These are phyloP conservation scores for Mercenaria mercenaria DNA, from an alignment of 1,140 invertebrate genomes.

Conservation along the genomic window DNA sequence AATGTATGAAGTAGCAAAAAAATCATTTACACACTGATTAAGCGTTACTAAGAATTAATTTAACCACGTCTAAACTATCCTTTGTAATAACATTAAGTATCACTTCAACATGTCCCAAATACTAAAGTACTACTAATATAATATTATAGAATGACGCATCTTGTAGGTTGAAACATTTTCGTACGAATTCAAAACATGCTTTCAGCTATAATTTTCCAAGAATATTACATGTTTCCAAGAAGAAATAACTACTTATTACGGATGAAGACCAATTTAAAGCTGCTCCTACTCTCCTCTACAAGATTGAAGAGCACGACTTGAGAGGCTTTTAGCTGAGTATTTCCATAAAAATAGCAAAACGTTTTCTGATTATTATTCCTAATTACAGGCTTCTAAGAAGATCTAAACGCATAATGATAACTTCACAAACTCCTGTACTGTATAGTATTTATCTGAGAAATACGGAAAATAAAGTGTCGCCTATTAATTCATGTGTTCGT, in stretches of 20 bases:
- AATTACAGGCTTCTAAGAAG: background rate
- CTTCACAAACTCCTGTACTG: background rate
- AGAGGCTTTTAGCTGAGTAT: background rate
- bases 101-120: too few species aligned
- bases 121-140: too few species aligned
- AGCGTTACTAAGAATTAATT: too few species aligned
- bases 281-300: background rate
- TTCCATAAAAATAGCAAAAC: background rate
- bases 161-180: too few species aligned
- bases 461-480: background rate
- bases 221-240: background rate
- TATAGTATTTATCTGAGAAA: background rate
- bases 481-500: background rate
- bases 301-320: background rate
- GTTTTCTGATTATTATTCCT: background rate
- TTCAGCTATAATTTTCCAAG: background rate
- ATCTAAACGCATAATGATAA: background rate
- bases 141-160: too few species aligned
- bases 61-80: too few species aligned
- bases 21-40: too few species aligned
- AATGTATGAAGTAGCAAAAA: too few species aligned
- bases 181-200: too few species aligned
- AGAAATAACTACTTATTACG: background rate
- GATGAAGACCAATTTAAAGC: background rate
- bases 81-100: too few species aligned